phyloP scores from a whole-genome alignment of 2,113 vertebrate genomes.

The Embiotoca jacksoni region DNA sequence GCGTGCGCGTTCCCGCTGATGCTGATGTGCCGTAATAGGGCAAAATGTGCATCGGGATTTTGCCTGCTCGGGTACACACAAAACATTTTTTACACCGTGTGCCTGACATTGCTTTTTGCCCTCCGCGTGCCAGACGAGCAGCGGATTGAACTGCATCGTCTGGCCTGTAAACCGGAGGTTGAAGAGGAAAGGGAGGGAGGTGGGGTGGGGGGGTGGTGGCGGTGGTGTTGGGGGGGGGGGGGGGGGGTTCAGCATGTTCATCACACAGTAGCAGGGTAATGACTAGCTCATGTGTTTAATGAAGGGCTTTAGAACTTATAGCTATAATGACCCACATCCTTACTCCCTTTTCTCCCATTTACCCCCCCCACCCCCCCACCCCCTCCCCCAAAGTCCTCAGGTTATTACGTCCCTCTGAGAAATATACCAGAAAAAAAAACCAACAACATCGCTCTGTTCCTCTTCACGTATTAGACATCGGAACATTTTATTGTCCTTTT shows the following conservation, averaged over 20 bases:
- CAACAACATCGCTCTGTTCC: constrained; percentile 29
- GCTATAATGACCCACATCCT: constrained; percentile 79
- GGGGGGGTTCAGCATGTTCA: constrained; percentile 77
- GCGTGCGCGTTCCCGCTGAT: constrained; percentile 87
- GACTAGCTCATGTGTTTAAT: constrained; percentile 81
- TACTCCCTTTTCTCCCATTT: constrained; percentile 73
- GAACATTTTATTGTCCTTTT: constrained; percentile 53
- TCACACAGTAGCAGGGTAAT: constrained; percentile 77
- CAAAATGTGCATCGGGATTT: constrained; percentile 93
- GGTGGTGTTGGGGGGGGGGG: neutral
- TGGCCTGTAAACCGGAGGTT: constrained; percentile 63
- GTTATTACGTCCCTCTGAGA: constrained; percentile 71
- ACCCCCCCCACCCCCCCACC: constrained; percentile 72
- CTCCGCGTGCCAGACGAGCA: constrained; percentile 84
- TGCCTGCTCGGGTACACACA: constrained; percentile 94
- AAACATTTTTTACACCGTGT: constrained; percentile 93
- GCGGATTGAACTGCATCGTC: constrained; percentile 90
- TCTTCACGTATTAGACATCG: constrained; percentile 33
- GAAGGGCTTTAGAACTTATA: constrained; percentile 80
- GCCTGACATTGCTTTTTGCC: constrained; percentile 90
- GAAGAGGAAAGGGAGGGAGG: constrained; percentile 55
- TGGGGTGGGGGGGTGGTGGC: constrained; percentile 49
- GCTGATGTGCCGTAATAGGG: constrained; percentile 96
- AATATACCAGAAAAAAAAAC: constrained; percentile 63
- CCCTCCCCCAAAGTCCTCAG: constrained; percentile 64